Percentiles rank a stretch among this genome's conserved stretches.
Conservation (phyloP, 2,797 vertebrate genomes). For the Muscicapa comitata region DNA sequence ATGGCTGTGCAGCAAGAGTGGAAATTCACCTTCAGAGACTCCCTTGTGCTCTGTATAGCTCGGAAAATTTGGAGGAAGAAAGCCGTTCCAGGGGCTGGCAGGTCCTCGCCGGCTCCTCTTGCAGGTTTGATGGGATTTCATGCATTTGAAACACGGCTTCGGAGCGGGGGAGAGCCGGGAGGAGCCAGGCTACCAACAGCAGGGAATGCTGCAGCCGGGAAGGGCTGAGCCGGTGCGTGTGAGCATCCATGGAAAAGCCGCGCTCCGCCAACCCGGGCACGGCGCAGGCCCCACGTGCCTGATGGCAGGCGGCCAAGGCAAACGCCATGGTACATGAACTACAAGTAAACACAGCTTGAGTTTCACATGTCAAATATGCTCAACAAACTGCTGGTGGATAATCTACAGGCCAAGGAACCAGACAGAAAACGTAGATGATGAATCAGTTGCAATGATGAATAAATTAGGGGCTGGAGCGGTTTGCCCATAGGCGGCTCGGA, state of each 20-base stretch:
- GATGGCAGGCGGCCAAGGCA: conserved; percentile 60
- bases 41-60: background rate
- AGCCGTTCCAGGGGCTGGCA: background rate
- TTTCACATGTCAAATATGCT: conserved; percentile 71
- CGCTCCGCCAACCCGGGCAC: conserved; percentile 31
- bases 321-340: conserved; percentile 70
- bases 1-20: background rate
- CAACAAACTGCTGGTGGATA: conserved; percentile 67
- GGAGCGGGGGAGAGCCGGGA: background rate
- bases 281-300: conserved; percentile 41
- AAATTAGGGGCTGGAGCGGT: conserved; percentile 32
- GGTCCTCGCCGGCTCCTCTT: background rate
- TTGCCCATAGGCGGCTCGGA: background rate
- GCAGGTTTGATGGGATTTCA: background rate
- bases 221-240: background rate
- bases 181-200: background rate
- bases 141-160: accelerated
- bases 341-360: conserved; percentile 70
- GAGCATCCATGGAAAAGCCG: background rate
- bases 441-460: conserved; percentile 64
- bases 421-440: conserved; percentile 59
- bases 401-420: conserved; percentile 65
- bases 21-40: conserved; percentile 16
- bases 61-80: background rate
- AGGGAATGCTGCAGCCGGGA: background rate